Base-by-base conservation (phyloP, 1,140 invertebrate genomes). In the Conus betulinus region DNA sequence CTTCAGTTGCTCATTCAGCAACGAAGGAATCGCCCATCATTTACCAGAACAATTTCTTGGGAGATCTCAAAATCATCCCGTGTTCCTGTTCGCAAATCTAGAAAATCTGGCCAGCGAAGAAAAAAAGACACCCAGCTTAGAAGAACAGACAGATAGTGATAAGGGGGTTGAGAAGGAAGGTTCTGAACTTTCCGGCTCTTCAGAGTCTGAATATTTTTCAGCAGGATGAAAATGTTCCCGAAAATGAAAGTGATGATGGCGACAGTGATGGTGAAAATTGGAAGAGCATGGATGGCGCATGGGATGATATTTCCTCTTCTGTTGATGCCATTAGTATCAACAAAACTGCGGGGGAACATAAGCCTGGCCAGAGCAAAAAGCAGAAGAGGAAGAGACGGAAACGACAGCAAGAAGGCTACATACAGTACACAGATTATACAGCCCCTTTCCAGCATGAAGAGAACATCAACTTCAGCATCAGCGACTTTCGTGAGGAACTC, bases 131-230 rank as follows among this genome's bases (percentile, higher is more conserved):
- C 53, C 79, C 8, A 7, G 25, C 10, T 52, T 25, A 55, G 81
- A 57, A 55, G 81, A 83, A 55, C 51, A 83, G 23, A 15, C 0
- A n/a, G 78, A n/a, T 10, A 83, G 81, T 20, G 51, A n/a, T 7
- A 10, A 83, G 23, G 27, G 15, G 51, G 52, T 8, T 23, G 53
- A 7, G 27, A 63, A 17, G 57, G 63, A 20, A 27, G 5, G 57
- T 8, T 39, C 23, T 6, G 82, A 84, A 52, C 13, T 13, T 25
- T 84, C 82, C 8, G 82, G 63, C 11, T 83, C 81, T 55, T 10
- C 10, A 7, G 82, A 84, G n/a, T 63, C 11, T 23, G 82, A 63
- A 63, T 84, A 84, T 63, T 84, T 84, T 84, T 84, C 82, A 57
- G 82, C 82, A 25, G 82, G 63, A 63, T n/a, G 82, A 84, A 63